phyloP scores from a whole-genome alignment of 2,113 vertebrate species.

The Anolis carolinensis region DNA sequence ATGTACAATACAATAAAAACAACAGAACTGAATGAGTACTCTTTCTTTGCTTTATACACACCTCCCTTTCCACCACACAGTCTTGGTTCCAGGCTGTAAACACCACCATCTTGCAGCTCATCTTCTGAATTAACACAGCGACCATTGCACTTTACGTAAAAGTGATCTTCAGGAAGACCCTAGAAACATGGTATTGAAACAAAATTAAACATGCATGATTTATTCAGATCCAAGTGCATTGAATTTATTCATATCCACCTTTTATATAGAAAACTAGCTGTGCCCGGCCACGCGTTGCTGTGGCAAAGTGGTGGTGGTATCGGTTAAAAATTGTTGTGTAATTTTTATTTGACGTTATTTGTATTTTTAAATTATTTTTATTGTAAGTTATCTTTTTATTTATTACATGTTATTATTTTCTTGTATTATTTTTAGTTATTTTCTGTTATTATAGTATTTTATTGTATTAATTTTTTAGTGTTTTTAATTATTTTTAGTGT shows the following conservation, averaged over 20 bases:
- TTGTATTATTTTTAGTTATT: no score
- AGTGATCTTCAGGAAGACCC: constrained; percentile 73
- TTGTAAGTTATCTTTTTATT: no score
- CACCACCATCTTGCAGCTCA: constrained; percentile 74
- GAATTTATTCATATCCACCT: background rate
- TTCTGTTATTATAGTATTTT: no score
- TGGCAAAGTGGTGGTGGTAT: no score
- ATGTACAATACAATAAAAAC: background rate
- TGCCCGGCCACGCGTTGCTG: no score
- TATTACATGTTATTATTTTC: no score
- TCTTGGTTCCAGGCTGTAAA: constrained; percentile 89
- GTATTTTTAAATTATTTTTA: no score
- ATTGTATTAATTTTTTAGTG: no score
- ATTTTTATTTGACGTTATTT: no score
- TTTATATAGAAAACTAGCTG: no score
- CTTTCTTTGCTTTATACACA: constrained; percentile 50
- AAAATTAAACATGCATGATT: background rate
- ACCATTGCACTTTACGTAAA: constrained; percentile 86
- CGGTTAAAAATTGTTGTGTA: no score
- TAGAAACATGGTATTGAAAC: constrained; percentile 47
- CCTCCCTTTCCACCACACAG: constrained; percentile 95
- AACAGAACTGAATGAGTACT: background rate
- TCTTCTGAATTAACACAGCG: constrained; percentile 57
- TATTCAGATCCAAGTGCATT: background rate
- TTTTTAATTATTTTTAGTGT: no score